These are phyloP conservation scores for Hybognathus amarus DNA, from an alignment of 2,797 vertebrate species.

Conservation along the genomic window DNA sequence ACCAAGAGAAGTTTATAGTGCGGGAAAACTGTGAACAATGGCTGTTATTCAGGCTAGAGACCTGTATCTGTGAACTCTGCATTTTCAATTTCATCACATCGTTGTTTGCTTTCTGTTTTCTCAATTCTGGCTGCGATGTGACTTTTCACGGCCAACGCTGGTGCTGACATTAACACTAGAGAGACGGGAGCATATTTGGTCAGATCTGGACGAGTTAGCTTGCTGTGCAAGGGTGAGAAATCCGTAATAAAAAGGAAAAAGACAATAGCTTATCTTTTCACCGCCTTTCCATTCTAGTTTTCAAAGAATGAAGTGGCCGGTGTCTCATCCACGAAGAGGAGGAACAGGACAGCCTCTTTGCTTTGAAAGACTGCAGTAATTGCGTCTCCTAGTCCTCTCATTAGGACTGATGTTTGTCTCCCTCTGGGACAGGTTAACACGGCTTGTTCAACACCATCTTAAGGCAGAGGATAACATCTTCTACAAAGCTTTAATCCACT, in stretches of 20 bases:
- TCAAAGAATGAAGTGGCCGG: constrained; percentile 32
- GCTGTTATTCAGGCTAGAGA: not conserved
- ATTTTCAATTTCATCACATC: constrained; percentile 41
- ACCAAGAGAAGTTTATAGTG: not conserved
- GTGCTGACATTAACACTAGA: constrained; percentile 52
- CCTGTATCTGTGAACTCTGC: constrained; percentile 3
- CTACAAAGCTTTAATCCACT: constrained; percentile 41
- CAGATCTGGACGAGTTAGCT: constrained; percentile 47
- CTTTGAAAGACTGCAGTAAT: constrained; percentile 39
- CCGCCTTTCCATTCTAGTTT: constrained; percentile 32
- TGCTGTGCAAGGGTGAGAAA: constrained; percentile 32
- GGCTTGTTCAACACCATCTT: constrained; percentile 41
- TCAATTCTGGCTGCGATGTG: constrained; percentile 28
- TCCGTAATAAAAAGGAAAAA: not conserved
- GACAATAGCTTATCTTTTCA: constrained; percentile 11
- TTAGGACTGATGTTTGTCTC: constrained; percentile 38
- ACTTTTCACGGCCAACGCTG: constrained; percentile 19
- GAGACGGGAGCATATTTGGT: constrained; percentile 48
- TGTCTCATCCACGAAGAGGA: constrained; percentile 35
- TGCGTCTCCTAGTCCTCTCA: constrained; percentile 29
- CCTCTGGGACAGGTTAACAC: constrained; percentile 33
- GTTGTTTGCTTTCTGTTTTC: constrained; percentile 50
- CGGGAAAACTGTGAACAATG: not conserved
- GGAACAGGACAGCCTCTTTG: constrained; percentile 40
- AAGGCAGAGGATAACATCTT: constrained; percentile 34